phyloP scores from a whole-genome alignment of 2,113 vertebrate genomes.

The Copsychus sechellarum region DNA sequence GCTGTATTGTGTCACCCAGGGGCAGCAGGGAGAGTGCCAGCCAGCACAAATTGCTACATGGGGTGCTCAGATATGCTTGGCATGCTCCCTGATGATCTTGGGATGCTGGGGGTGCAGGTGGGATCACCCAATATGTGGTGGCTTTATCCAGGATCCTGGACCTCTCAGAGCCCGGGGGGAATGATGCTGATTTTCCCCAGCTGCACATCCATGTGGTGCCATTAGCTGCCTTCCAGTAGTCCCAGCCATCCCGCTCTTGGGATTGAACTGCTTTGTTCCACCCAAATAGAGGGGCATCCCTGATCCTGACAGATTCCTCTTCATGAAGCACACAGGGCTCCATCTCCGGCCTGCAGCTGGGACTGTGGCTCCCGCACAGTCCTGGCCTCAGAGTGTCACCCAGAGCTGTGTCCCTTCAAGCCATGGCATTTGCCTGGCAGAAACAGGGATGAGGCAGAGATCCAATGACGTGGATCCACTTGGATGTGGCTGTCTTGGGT shows the following conservation, averaged over 20 bases:
- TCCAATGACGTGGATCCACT: rapidly evolving
- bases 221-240: not conserved
- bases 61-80: not conserved
- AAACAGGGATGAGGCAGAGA: not conserved
- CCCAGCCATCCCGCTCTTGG: not conserved
- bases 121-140: not conserved
- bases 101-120: not conserved
- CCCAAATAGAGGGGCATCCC: not conserved
- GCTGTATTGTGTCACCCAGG: not conserved
- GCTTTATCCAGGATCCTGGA: not conserved
- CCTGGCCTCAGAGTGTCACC: not conserved
- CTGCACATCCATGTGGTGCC: not conserved
- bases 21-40: not conserved
- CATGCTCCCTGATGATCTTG: not conserved
- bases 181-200: rapidly evolving
- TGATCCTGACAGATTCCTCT: not conserved
- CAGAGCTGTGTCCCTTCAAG: not conserved
- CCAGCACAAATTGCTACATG: not conserved
- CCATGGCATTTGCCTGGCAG: not conserved
- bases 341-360: not conserved
- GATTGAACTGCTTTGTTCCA: not conserved
- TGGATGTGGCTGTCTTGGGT: not conserved
- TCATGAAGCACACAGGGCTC: not conserved
- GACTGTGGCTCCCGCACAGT: not conserved
- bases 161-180: not conserved